Evolutionary conservation across 2,797 vertebrate species (phyloP), one percentile per base, ranked within the genome.

Genomic region (Xenentodon cancila): DNA sequence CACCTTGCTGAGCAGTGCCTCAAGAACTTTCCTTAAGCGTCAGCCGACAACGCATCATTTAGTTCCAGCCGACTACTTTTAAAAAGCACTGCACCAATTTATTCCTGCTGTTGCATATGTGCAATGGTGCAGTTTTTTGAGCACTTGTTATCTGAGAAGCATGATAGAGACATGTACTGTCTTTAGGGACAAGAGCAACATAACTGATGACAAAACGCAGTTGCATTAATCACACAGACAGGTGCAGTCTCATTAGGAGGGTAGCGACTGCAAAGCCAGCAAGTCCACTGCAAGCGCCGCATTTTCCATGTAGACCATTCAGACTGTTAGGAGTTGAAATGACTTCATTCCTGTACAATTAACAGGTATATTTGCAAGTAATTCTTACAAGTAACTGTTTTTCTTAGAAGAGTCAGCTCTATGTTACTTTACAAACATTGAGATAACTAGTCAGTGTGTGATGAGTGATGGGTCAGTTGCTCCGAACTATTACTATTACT

Each of bases 241-340:
- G 37, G 32, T 12, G 18, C 6, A 22, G 51, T n/a, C 54, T 52
- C 40, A 21, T 58, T 57, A 58, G 18, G 18, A 37, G 25, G 40
- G 48, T 40, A 46, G 18, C 9, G 11, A 53, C 40, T 53, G 49
- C 56, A 53, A 21, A 40, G 30, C 45, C 27, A 67, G 54, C 40
- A 44, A n/a, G 19, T 45, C n/a, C 12, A 18, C 30, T 37, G 42
- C 16, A 57, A 67, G 37, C 2, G 2, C 53, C 18, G 47, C 25
- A 20, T 53, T 51, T 58, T 58, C 40, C 27, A 46, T 16, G 40
- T 7, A 45, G 32, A 37, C 4, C 2, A 42, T 15, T n/a, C 8
- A 42, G 3, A 7, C 9, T 2, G 53, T 46, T 46, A 27, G 37
- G 6, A 17, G 15, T 9, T 25, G 19, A 4, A 25, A 55, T 19